Evolutionary conservation across 2,113 vertebrate genomes (phyloP).

Genomic region (Dasyprocta punctata): DNA sequence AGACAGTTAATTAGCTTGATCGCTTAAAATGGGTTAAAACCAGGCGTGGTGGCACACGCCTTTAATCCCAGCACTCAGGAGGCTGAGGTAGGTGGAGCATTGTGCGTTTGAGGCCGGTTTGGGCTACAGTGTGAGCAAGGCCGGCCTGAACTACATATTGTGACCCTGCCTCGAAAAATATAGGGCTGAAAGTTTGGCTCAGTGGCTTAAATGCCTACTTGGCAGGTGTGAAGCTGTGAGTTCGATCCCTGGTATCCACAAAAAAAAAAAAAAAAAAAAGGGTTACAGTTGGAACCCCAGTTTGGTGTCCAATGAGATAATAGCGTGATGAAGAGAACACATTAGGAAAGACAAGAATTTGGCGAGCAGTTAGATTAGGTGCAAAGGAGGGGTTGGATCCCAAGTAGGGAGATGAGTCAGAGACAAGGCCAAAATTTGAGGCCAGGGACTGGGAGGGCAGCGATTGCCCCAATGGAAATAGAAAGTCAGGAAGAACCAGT

Average conservation of each 20-base stretch:
- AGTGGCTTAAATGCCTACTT: no score
- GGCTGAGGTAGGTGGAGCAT: no score
- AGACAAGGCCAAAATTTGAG: background rate
- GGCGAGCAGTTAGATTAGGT: background rate
- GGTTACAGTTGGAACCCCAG: background rate
- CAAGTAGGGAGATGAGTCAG: conserved; percentile 40
- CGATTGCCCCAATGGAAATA: conserved; percentile 15
- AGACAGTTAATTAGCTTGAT: conserved; percentile 24
- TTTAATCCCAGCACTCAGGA: no score
- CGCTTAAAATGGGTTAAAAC: conserved; percentile 30
- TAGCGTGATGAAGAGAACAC: conserved; percentile 6
- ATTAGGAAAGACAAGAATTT: conserved; percentile 48
- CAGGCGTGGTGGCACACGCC: no score
- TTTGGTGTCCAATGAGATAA: background rate
- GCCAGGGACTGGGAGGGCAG: background rate
- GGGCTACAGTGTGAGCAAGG: no score
- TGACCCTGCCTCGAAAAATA: no score
- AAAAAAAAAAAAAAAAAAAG: no score
- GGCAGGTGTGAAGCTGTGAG: no score
- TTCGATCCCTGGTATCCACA: no score
- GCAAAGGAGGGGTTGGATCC: conserved; percentile 4
- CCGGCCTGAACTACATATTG: no score
- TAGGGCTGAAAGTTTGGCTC: no score
- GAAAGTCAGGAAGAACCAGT: conserved; percentile 50
- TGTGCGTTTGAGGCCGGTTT: no score